These are phyloP conservation scores for Poeciliopsis retropinna DNA, from an alignment of 2,113 vertebrate species.

Conservation along the genomic window DNA sequence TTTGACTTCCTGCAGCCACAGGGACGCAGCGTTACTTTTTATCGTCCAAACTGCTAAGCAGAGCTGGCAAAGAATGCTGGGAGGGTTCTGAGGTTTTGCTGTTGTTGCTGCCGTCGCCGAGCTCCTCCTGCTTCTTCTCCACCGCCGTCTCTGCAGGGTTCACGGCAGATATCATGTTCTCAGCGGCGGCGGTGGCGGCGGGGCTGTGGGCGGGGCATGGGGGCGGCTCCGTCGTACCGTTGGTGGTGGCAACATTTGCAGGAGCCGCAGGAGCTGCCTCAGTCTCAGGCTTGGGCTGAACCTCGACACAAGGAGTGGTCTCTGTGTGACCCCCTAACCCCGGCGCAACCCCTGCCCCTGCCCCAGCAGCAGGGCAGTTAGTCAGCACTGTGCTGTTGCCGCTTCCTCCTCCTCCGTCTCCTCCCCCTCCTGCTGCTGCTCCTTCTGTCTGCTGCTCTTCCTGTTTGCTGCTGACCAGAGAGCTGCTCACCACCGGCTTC, in stretches of 20 bases:
- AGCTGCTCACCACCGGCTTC: background rate
- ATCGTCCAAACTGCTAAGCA: slow-evolving; percentile 82
- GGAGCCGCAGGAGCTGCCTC: slow-evolving; percentile 18
- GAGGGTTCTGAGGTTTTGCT: slow-evolving; percentile 83
- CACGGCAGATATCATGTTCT: slow-evolving; percentile 60
- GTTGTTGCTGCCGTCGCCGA: slow-evolving; percentile 78
- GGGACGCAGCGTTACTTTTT: slow-evolving; percentile 87
- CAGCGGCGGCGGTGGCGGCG: slow-evolving; percentile 48
- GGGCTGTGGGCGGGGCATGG: slow-evolving; percentile 75
- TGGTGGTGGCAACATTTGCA: slow-evolving; percentile 46
- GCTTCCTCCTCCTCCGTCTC: slow-evolving; percentile 19
- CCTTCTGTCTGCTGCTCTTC: slow-evolving; percentile 35
- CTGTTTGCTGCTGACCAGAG: background rate
- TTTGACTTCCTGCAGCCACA: slow-evolving; percentile 72
- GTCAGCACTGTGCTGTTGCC: background rate
- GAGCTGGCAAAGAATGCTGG: slow-evolving; percentile 78
- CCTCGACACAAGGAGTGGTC: slow-evolving; percentile 8
- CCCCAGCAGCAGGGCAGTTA: background rate
- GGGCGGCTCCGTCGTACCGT: slow-evolving; percentile 75
- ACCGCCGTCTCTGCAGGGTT: slow-evolving; percentile 68
- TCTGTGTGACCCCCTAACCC: slow-evolving; percentile 23
- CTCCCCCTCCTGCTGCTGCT: slow-evolving; percentile 35
- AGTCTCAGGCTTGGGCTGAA: slow-evolving; percentile 29
- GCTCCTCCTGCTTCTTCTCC: slow-evolving; percentile 74
- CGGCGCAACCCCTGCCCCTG: slow-evolving; percentile 2